A percentile compares a stretch with the other conserved stretches of the same genome.
Evolutionary conservation across 2,888 invertebrate genomes (phyloP).

Genomic region (Polylopha cassiicola): DNA sequence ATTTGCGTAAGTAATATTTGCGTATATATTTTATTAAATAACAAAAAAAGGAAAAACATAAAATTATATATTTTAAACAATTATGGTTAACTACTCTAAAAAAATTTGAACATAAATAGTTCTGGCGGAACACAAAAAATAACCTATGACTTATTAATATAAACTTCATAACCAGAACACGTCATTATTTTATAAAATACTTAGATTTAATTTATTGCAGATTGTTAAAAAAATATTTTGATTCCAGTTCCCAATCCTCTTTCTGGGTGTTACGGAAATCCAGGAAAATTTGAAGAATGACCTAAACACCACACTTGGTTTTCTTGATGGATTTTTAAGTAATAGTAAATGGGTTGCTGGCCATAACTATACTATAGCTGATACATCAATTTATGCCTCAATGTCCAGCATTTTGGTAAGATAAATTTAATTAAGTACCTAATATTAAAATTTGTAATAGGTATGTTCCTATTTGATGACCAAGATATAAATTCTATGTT

Average conservation of each 20-base stretch:
- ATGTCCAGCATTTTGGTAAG: slow-evolving; percentile 75
- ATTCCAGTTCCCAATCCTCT: slow-evolving; percentile 79
- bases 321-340: slow-evolving; percentile 77
- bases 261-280: slow-evolving; percentile 75
- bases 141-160: no score
- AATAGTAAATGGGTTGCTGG: slow-evolving; percentile 79
- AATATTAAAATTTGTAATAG: no score
- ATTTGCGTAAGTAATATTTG: slow-evolving; percentile 71
- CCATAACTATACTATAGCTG: slow-evolving; percentile 79
- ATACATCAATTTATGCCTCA: slow-evolving; percentile 77
- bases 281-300: slow-evolving; percentile 70
- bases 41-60: no score
- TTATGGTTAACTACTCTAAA: no score
- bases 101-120: no score
- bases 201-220: no score
- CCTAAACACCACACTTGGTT: slow-evolving; percentile 76
- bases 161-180: no score
- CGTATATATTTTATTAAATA: not conserved
- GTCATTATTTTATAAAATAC: no score
- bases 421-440: no score
- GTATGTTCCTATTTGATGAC: no score
- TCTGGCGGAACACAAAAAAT: no score
- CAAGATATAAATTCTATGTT: slow-evolving; percentile 32
- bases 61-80: no score
- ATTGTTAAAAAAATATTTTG: slow-evolving; percentile 8